These are phyloP conservation scores for Lymantria dispar DNA, from an alignment of 2,888 invertebrate species.

Conservation along the genomic window DNA sequence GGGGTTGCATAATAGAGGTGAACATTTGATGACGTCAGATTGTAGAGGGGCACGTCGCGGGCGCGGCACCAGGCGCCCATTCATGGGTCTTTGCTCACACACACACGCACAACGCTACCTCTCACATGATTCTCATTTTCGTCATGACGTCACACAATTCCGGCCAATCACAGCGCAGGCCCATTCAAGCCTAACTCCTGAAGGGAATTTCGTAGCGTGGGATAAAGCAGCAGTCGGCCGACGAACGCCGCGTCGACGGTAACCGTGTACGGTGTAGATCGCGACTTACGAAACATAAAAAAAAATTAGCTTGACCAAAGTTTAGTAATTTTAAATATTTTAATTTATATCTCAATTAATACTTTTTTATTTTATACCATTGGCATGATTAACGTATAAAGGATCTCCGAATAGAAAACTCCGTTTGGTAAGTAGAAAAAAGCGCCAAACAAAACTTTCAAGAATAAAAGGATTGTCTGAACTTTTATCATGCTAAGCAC, in stretches of 20 bases:
- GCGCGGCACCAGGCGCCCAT: slow-evolving; percentile 67
- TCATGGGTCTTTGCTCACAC: slow-evolving; percentile 57
- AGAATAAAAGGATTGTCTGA: neutral
- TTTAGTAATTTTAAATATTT: slow-evolving; percentile 9
- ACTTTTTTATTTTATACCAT: slow-evolving; percentile 10
- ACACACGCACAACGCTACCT: slow-evolving; percentile 44
- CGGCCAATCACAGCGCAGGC: slow-evolving; percentile 84
- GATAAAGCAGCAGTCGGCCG: slow-evolving; percentile 73
- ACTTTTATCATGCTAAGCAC: slow-evolving; percentile 33
- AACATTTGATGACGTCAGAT: slow-evolving; percentile 63
- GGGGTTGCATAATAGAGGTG: slow-evolving; percentile 67
- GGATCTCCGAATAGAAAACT: slow-evolving; percentile 9
- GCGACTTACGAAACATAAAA: slow-evolving; percentile 13
- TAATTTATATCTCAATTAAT: slow-evolving; percentile 1
- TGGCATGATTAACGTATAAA: slow-evolving; percentile 19
- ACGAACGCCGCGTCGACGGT: slow-evolving; percentile 57
- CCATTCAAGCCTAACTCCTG: slow-evolving; percentile 86
- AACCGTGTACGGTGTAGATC: slow-evolving; percentile 20
- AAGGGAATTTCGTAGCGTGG: slow-evolving; percentile 78
- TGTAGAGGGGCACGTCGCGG: slow-evolving; percentile 63
- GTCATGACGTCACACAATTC: slow-evolving; percentile 86
- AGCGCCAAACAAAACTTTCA: slow-evolving; percentile 4
- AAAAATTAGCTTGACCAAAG: slow-evolving; percentile 19
- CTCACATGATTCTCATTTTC: slow-evolving; percentile 83
- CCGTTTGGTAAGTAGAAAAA: slow-evolving; percentile 26